A percentile compares a stretch with the other conserved stretches of the same genome.
These are phyloP conservation scores for Melopsittacus undulatus DNA, from an alignment of 2,797 vertebrate genomes.

Conservation along the genomic window DNA sequence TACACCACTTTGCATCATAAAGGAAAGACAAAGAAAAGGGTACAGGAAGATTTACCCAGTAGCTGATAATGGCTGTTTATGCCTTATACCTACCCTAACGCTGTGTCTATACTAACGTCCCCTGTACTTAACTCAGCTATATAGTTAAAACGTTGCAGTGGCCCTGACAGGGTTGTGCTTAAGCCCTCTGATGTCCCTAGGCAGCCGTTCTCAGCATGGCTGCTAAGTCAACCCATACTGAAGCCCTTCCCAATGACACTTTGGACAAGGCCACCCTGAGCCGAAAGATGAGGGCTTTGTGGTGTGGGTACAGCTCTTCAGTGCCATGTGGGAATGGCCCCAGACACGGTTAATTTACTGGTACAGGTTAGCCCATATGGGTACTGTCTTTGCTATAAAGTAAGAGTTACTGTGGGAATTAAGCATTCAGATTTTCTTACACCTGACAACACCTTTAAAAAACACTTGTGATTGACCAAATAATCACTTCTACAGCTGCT, in stretches of 20 bases:
- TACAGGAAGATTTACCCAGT: not conserved
- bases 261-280: not conserved
- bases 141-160: rapidly evolving
- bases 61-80: rapidly evolving
- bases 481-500: not conserved
- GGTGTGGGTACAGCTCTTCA: not conserved
- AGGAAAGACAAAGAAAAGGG: not conserved
- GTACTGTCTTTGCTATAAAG: not conserved
- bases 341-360: rapidly evolving
- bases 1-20: not conserved
- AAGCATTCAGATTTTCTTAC: not conserved
- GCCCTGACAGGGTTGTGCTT: not conserved
- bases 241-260: not conserved
- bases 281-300: rapidly evolving
- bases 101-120: rapidly evolving
- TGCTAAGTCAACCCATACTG: rapidly evolving
- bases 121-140: not conserved
- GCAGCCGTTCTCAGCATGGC: rapidly evolving
- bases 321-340: rapidly evolving
- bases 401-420: not conserved
- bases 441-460: not conserved
- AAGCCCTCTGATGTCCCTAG: not conserved
- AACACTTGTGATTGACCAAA: not conserved
- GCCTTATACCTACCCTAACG: too few species aligned
- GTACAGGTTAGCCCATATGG: rapidly evolving